These are phyloP conservation scores for Thymelicus acteon DNA, from an alignment of 2,888 invertebrate species.

Conservation along the genomic window DNA sequence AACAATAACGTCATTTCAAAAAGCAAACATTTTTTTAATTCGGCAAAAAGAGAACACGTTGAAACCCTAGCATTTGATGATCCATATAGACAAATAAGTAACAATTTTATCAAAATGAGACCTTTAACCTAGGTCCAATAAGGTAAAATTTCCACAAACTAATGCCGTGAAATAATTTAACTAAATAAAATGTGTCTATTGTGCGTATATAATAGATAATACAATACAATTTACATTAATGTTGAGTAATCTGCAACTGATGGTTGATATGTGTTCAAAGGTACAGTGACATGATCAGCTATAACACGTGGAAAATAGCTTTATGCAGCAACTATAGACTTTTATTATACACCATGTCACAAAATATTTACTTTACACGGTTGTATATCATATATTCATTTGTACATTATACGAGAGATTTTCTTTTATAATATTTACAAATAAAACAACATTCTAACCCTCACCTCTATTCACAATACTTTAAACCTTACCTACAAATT, in stretches of 20 bases:
- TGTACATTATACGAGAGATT: slow-evolving; percentile 78
- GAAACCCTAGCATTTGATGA: background rate
- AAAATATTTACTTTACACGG: slow-evolving; percentile 77
- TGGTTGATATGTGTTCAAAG: slow-evolving; percentile 70
- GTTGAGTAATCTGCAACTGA: slow-evolving; percentile 47
- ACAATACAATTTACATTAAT: slow-evolving; percentile 44
- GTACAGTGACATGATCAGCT: slow-evolving; percentile 68
- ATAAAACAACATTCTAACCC: slow-evolving; percentile 70
- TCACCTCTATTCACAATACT: slow-evolving; percentile 69
- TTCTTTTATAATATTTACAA: slow-evolving; percentile 75
- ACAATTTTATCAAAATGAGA: slow-evolving; percentile 42
- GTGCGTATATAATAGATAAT: slow-evolving; percentile 62
- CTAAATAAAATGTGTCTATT: slow-evolving; percentile 51
- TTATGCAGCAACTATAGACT: slow-evolving; percentile 57
- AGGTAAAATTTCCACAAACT: slow-evolving; percentile 57
- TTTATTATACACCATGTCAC: slow-evolving; percentile 78
- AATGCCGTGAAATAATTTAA: slow-evolving; percentile 46
- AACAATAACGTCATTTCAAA: background rate
- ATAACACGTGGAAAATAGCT: slow-evolving; percentile 70
- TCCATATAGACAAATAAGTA: background rate
- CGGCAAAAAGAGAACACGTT: background rate
- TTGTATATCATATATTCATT: slow-evolving; percentile 75
- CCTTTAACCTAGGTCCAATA: slow-evolving; percentile 48
- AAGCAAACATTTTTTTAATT: background rate
- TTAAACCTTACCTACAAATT: slow-evolving; percentile 51